These are phyloP conservation scores for Myiotriccus ornatus DNA, from an alignment of 2,797 vertebrate genomes.

Conservation along the genomic window DNA sequence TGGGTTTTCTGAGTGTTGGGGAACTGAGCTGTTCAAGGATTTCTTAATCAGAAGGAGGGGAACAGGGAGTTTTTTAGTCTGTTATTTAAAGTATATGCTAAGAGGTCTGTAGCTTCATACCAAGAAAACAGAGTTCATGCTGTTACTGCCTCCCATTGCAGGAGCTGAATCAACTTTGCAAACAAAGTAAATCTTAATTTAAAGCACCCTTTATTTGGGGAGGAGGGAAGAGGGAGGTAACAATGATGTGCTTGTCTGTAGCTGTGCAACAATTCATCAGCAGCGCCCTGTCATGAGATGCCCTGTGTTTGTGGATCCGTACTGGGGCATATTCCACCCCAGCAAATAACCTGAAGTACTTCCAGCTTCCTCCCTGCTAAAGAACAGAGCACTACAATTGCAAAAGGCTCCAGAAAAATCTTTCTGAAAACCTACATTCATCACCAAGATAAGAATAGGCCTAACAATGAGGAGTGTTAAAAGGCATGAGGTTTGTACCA, in stretches of 20 bases:
- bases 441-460: slow-evolving; percentile 3
- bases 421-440: neutral
- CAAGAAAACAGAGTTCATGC: neutral
- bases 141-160: neutral
- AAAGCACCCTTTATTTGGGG: neutral
- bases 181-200: neutral
- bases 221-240: neutral
- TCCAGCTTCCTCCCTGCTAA: neutral
- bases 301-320: neutral
- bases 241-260: neutral
- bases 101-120: neutral
- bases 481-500: neutral
- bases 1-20: neutral
- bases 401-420: neutral
- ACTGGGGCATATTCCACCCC: neutral
- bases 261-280: neutral
- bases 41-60: neutral
- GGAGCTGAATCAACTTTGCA: neutral
- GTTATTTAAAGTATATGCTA: neutral
- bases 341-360: neutral
- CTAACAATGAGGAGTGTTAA: neutral
- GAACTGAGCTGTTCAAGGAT: neutral
- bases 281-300: neutral
- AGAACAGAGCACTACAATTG: neutral
- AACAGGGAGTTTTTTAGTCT: neutral